These are phyloP conservation scores for Aleiodes testaceus DNA, from an alignment of 2,888 invertebrate genomes.

Conservation along the genomic window DNA sequence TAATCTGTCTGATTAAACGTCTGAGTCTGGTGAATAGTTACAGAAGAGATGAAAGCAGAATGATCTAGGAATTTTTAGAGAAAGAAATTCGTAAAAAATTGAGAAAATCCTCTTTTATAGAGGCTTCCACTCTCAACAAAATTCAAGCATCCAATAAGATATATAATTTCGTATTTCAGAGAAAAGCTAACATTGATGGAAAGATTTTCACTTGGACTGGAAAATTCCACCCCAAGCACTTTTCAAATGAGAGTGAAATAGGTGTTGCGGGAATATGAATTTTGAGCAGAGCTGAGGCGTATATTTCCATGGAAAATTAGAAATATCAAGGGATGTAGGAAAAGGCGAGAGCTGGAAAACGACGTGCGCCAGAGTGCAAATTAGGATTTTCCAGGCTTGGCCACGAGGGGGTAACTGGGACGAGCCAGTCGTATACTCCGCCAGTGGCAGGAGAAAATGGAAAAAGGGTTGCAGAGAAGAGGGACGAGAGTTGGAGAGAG, in stretches of 20 bases:
- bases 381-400: conserved; percentile 55
- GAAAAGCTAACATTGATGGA: no score
- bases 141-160: no score
- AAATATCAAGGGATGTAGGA: conserved; percentile 50
- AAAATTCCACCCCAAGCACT: background rate
- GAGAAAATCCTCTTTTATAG: no score
- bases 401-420: conserved; percentile 40
- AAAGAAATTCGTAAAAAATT: no score
- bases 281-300: conserved; percentile 22
- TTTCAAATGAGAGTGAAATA: conserved; percentile 27
- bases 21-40: no score
- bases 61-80: no score
- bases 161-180: no score
- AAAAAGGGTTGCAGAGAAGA: background rate
- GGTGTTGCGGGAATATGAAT: conserved; percentile 30
- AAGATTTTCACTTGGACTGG: conserved; percentile 9
- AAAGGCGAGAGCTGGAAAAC: conserved; percentile 34
- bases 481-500: background rate
- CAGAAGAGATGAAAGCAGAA: no score
- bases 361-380: conserved; percentile 49
- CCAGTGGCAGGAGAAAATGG: conserved; percentile 20
- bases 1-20: no score
- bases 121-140: no score
- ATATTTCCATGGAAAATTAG: conserved; percentile 54
- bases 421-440: conserved; percentile 15